These are phyloP conservation scores for Chelidonichthys spinosus DNA, from an alignment of 2,797 vertebrate genomes.

Conservation along the genomic window DNA sequence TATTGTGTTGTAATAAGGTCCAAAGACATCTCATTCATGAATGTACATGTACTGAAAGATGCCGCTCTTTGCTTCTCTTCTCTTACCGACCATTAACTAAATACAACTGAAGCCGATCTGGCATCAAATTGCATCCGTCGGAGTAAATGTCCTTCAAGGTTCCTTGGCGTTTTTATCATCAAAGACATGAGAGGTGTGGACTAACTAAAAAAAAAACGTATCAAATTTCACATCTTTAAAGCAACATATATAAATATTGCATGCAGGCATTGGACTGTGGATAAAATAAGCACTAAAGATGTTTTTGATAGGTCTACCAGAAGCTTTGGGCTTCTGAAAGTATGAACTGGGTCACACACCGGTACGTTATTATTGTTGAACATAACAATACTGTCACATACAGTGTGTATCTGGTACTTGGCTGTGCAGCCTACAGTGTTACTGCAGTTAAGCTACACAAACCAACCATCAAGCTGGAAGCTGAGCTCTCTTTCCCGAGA, in stretches of 20 bases:
- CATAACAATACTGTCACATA: not conserved
- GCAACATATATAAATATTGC: not conserved
- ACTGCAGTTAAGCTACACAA: not conserved
- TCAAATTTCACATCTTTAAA: constrained; percentile 8
- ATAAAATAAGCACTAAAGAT: not conserved
- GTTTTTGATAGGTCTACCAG: not conserved
- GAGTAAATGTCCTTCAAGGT: not conserved
- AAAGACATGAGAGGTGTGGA: not conserved
- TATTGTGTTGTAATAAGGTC: not conserved
- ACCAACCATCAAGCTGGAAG: constrained; percentile 8
- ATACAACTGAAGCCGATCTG: constrained; percentile 1
- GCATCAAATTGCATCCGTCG: not conserved
- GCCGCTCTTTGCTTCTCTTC: not conserved
- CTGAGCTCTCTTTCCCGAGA: constrained; percentile 15
- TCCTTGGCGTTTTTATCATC: not conserved
- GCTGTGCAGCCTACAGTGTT: constrained; percentile 10
- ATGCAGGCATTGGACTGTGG: constrained; percentile 7
- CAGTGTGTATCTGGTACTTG: constrained; percentile 2
- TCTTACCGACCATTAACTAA: not conserved
- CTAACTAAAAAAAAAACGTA: not conserved
- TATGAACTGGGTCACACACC: not conserved
- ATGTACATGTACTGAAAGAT: not conserved
- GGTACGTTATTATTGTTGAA: constrained; percentile 5
- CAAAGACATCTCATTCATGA: constrained; percentile 4
- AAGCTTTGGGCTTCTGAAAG: not conserved